Percentiles rank a stretch among this genome's conserved stretches.
These are phyloP conservation scores for Cylloceria caligata DNA, from an alignment of 2,888 invertebrate genomes.

Conservation along the genomic window DNA sequence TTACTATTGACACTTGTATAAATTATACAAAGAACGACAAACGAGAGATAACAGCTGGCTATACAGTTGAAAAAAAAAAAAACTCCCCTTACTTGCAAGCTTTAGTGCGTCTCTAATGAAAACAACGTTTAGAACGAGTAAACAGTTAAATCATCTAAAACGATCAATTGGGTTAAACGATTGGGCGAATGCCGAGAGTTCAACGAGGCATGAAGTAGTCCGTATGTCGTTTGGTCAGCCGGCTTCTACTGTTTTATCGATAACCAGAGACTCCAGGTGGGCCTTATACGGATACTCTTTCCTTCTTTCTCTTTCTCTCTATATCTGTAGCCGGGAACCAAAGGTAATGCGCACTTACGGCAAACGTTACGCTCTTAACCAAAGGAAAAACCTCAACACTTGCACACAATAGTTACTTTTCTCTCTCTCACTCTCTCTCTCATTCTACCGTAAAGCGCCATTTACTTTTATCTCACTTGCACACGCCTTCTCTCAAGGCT, in stretches of 20 bases:
- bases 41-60: not conserved
- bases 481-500: not conserved
- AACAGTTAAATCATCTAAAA: conserved; percentile 13
- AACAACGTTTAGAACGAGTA: conserved; percentile 15
- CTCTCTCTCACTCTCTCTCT: not conserved
- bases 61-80: not conserved
- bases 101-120: not conserved
- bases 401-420: no score
- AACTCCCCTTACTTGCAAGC: not conserved
- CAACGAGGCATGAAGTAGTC: conserved; percentile 58
- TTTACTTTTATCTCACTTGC: no score
- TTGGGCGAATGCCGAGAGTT: conserved; percentile 12
- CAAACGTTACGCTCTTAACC: no score
- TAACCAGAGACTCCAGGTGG: conserved; percentile 53
- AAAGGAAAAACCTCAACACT: no score
- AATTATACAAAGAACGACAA: not conserved
- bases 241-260: conserved; percentile 55
- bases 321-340: not conserved
- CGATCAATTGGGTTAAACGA: conserved; percentile 14
- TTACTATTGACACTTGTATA: no score
- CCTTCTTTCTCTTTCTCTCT: not conserved
- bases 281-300: not conserved
- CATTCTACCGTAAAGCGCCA: no score
- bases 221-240: conserved; percentile 57
- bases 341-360: not conserved